These are phyloP conservation scores for Drosophila subpulchrella DNA, from an alignment of 1,140 invertebrate genomes.

Conservation along the genomic window DNA sequence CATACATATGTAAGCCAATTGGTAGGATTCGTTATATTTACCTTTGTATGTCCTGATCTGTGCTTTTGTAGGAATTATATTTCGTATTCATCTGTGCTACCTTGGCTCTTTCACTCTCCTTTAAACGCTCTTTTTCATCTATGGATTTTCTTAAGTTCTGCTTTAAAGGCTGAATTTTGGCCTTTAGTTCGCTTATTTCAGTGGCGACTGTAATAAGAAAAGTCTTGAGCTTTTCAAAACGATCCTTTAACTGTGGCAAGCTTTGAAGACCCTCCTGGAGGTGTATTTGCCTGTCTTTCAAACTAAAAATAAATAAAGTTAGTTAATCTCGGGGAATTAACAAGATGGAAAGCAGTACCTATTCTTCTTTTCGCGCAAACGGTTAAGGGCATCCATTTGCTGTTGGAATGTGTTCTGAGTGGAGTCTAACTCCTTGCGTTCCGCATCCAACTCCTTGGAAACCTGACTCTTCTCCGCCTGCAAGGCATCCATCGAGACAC, in stretches of 20 bases:
- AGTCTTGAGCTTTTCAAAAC: slow-evolving; percentile 46
- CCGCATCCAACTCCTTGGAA: slow-evolving; percentile 61
- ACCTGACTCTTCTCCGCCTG: slow-evolving; percentile 72
- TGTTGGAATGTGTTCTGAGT: slow-evolving; percentile 86
- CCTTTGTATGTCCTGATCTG: slow-evolving; percentile 81
- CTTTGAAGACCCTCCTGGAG: slow-evolving; percentile 84
- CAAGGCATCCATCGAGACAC: slow-evolving; percentile 65
- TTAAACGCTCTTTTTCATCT: slow-evolving; percentile 84
- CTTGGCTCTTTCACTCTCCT: slow-evolving; percentile 82
- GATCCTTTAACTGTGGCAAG: slow-evolving; percentile 77
- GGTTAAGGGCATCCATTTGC: slow-evolving; percentile 80
- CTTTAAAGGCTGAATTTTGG: slow-evolving; percentile 84
- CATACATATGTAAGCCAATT: not conserved
- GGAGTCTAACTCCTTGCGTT: slow-evolving; percentile 84
- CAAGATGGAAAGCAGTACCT: slow-evolving; percentile 10
- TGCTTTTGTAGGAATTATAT: slow-evolving; percentile 81
- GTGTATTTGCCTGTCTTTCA: slow-evolving; percentile 73
- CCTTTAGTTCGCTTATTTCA: slow-evolving; percentile 72
- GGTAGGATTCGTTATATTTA: not conserved
- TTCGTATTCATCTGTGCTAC: slow-evolving; percentile 65
- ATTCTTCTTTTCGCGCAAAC: slow-evolving; percentile 63
- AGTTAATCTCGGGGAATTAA: not conserved
- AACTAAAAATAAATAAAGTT: slow-evolving; percentile 16
- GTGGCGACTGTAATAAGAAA: slow-evolving; percentile 84
- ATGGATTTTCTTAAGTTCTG: slow-evolving; percentile 80